A percentile compares a stretch with the other conserved stretches of the same genome.
Conservation (phyloP, 2,113 vertebrate species). For the Axis porcinus region DNA sequence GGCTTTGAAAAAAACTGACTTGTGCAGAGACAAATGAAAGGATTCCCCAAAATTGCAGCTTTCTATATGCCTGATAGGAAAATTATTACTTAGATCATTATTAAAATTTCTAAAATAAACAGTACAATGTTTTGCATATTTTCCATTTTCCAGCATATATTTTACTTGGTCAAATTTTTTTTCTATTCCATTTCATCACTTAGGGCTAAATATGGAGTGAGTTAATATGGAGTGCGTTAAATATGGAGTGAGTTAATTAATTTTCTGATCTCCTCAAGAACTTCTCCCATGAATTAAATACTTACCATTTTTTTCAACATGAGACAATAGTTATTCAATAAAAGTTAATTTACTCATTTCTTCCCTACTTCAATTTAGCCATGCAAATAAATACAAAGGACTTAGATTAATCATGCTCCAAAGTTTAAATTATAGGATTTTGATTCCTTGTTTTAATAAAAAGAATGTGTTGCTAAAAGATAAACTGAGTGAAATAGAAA, state of each 20-base stretch:
- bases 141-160: background rate
- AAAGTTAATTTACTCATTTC: background rate
- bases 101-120: background rate
- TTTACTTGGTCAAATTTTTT: background rate
- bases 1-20: background rate
- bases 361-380: background rate
- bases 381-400: background rate
- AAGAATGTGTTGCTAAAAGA: background rate
- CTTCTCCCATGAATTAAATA: background rate
- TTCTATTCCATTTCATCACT: background rate
- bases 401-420: background rate
- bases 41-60: background rate
- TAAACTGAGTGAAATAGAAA: background rate
- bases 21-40: background rate
- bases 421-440: background rate
- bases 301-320: conserved; percentile 1
- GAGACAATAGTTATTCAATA: background rate
- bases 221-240: background rate
- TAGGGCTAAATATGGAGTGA: background rate
- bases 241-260: background rate
- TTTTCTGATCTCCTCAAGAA: background rate
- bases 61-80: background rate
- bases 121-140: background rate
- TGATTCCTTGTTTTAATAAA: background rate
- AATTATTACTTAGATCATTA: background rate